Percentiles rank a stretch among this genome's conserved stretches.
Conservation (phyloP, 2,888 invertebrate genomes). For the Cryptus armator region DNA sequence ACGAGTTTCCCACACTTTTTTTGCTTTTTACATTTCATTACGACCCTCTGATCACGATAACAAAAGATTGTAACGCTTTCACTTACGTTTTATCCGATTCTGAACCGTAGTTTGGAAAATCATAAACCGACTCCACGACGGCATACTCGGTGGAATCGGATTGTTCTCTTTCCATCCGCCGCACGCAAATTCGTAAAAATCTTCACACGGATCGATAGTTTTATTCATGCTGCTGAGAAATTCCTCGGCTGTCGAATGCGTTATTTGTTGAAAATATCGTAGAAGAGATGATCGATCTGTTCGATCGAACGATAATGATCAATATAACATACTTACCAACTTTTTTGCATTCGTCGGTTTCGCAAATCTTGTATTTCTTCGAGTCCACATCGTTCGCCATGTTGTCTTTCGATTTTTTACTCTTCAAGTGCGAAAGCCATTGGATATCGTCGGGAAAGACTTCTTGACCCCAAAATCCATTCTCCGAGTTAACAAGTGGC, state of each 20-base stretch:
- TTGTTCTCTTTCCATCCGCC: constrained; percentile 31
- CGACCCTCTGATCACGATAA: background rate
- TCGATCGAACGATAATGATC: background rate
- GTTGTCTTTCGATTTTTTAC: background rate
- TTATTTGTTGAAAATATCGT: background rate
- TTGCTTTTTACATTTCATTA: too few species aligned
- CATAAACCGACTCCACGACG: constrained; percentile 68
- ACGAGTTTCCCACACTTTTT: too few species aligned
- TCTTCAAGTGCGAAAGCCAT: constrained; percentile 35
- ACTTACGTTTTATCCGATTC: constrained; percentile 62
- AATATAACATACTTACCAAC: constrained; percentile 61
- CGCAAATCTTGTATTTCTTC: constrained; percentile 54
- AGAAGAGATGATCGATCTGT: background rate
- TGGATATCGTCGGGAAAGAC: constrained; percentile 31
- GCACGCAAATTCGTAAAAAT: constrained; percentile 57
- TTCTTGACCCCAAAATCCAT: constrained; percentile 34
- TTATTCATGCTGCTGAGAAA: constrained; percentile 40
- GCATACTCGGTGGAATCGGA: constrained; percentile 43
- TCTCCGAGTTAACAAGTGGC: too few species aligned
- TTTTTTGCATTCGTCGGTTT: constrained; percentile 62
- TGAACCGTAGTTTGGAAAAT: constrained; percentile 62
- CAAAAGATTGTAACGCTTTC: background rate
- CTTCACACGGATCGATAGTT: constrained; percentile 50
- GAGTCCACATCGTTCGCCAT: background rate
- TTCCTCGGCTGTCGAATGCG: background rate